Conservation (phyloP, 2,888 invertebrate species). For the Spodoptera picta region DNA sequence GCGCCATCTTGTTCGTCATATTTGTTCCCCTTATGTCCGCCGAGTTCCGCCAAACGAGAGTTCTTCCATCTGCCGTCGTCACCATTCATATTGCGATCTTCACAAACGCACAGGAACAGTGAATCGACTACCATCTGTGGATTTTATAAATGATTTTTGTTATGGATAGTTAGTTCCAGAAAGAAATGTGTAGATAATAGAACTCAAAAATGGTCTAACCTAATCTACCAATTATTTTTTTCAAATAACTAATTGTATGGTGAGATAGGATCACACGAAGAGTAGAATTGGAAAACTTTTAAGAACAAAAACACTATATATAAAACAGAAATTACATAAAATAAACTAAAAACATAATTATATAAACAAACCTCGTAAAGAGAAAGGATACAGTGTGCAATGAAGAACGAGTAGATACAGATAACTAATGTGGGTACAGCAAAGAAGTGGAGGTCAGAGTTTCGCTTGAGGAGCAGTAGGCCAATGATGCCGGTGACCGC, state of each 20-base stretch:
- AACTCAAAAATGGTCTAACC: too few relatives aligned
- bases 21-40: slow-evolving; percentile 73
- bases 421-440: slow-evolving; percentile 95
- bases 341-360: slow-evolving; percentile 1
- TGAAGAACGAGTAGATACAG: slow-evolving; percentile 96
- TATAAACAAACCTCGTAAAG: slow-evolving; percentile 94
- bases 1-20: slow-evolving; percentile 64
- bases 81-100: slow-evolving; percentile 95
- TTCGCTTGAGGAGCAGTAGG: slow-evolving; percentile 92
- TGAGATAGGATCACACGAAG: not conserved
- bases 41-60: slow-evolving; percentile 88
- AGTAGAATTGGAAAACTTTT: too few relatives aligned
- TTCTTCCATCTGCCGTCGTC: slow-evolving; percentile 90
- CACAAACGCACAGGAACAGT: slow-evolving; percentile 97
- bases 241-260: not conserved
- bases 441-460: slow-evolving; percentile 93
- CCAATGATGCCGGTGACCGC: slow-evolving; percentile 94
- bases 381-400: slow-evolving; percentile 97
- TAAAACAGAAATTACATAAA: not conserved
- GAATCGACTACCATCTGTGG: slow-evolving; percentile 97
- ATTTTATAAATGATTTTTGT: not conserved
- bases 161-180: too few relatives aligned
- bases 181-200: too few relatives aligned
- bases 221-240: too few relatives aligned
- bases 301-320: too few relatives aligned